Percentiles rank a stretch among this genome's conserved stretches.
phyloP scores from a whole-genome alignment of 2,797 vertebrate genomes.

The Cuculus canorus region DNA sequence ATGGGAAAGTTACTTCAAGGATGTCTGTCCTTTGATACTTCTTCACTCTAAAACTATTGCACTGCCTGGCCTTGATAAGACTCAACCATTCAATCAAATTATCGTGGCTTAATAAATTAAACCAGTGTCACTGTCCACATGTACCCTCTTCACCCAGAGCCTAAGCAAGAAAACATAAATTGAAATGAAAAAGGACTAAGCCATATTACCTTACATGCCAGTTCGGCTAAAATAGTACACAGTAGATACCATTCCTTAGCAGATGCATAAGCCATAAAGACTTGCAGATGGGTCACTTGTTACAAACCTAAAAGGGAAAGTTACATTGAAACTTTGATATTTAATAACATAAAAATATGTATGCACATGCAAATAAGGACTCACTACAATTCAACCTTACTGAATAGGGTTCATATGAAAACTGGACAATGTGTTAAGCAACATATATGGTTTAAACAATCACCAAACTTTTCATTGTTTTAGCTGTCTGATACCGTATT shows the following conservation, averaged over 20 bases:
- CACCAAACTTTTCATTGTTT: background rate
- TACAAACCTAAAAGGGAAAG: background rate
- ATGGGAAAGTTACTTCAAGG: background rate
- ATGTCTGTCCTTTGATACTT: background rate
- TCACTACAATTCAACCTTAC: background rate
- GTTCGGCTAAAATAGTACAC: background rate
- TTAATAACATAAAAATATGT: background rate
- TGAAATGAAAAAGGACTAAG: background rate
- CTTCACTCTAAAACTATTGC: background rate
- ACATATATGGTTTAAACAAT: background rate
- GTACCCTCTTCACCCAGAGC: background rate
- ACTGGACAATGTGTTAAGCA: background rate
- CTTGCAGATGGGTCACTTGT: background rate
- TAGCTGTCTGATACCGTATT: background rate
- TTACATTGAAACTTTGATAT: background rate
- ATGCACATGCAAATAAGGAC: background rate
- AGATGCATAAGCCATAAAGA: background rate
- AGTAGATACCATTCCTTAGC: background rate
- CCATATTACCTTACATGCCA: background rate
- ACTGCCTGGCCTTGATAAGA: background rate
- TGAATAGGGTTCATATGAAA: background rate
- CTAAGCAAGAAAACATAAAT: background rate
- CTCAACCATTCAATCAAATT: conserved; percentile 18
- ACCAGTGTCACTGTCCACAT: background rate
- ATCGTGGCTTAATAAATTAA: background rate